Evolutionary conservation across 2,113 vertebrate genomes (phyloP).

Genomic region (Scomber japonicus): DNA sequence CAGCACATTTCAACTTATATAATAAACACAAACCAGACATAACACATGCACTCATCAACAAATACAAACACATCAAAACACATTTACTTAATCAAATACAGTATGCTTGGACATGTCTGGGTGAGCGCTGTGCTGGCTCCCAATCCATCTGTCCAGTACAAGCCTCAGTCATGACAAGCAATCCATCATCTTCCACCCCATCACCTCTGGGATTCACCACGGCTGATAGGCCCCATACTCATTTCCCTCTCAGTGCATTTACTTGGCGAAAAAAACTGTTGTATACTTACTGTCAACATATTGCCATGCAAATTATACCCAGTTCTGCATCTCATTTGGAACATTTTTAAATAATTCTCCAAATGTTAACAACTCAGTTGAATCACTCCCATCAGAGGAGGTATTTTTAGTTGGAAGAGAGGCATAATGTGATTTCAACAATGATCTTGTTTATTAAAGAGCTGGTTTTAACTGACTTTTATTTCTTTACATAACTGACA

Average conservation of each 20-base stretch:
- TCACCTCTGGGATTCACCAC: constrained; percentile 28
- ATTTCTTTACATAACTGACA: too few species aligned
- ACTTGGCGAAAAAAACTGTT: constrained; percentile 10
- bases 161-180: constrained; percentile 32
- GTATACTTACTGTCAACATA: constrained; percentile 1
- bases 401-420: too few species aligned
- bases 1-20: not conserved
- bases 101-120: constrained; percentile 4
- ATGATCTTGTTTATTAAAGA: too few species aligned
- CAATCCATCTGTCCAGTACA: constrained; percentile 16
- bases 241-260: constrained; percentile 7
- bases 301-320: not conserved
- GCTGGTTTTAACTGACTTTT: too few species aligned
- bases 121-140: not conserved
- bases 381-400: too few species aligned
- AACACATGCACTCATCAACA: not conserved
- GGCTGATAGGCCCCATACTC: constrained; percentile 8
- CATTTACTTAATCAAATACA: not conserved
- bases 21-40: not conserved
- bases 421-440: too few species aligned
- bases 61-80: not conserved
- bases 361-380: not conserved
- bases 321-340: not conserved
- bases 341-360: not conserved
- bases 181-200: constrained; percentile 47